Percentiles rank a stretch among this genome's conserved stretches.
phyloP scores from a whole-genome alignment of 2,113 vertebrate species.

The Aptenodytes patagonicus region DNA sequence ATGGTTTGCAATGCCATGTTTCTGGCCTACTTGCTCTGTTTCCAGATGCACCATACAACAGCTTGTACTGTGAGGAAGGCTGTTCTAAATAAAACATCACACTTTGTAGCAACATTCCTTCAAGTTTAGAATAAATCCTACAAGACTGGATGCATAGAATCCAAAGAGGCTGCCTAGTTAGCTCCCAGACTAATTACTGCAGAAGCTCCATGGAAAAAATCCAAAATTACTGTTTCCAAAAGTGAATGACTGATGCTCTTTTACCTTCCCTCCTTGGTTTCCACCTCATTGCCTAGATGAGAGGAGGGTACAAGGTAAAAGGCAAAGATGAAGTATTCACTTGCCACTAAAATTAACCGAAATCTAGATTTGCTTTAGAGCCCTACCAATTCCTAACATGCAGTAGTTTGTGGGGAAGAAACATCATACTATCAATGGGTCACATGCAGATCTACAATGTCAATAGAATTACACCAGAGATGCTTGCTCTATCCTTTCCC shows the following conservation, averaged over 20 bases:
- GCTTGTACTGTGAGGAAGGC: background rate
- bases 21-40: background rate
- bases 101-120: background rate
- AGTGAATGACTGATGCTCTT: background rate
- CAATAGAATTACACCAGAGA: background rate
- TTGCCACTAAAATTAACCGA: background rate
- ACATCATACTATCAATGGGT: background rate
- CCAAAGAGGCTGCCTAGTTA: background rate
- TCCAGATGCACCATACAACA: background rate
- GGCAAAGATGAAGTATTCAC: background rate
- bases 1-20: background rate
- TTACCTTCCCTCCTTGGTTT: background rate
- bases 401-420: background rate
- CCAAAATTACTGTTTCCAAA: background rate
- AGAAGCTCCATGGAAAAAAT: background rate
- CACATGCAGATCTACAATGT: background rate
- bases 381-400: background rate
- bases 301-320: background rate
- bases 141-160: background rate
- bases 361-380: background rate
- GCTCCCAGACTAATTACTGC: background rate
- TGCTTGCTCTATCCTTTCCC: background rate
- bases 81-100: constrained; percentile 34
- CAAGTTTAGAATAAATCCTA: background rate
- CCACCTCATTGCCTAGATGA: background rate